A percentile compares a stretch with the other conserved stretches of the same genome.
phyloP scores from a whole-genome alignment of 1,140 invertebrate species.

The Aphelinus certus region DNA sequence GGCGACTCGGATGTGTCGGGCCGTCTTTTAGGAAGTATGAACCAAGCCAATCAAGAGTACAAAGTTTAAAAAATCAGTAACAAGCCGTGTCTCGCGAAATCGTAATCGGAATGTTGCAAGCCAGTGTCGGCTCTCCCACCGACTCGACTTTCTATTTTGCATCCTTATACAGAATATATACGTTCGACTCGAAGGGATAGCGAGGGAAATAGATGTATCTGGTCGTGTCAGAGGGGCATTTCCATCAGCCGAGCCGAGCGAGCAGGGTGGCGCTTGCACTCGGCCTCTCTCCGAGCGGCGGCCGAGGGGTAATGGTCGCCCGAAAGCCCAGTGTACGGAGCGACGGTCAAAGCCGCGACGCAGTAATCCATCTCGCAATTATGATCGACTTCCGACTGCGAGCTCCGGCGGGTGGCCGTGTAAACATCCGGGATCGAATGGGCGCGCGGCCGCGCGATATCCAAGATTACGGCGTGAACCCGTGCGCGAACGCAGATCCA shows the following conservation, averaged over 20 bases:
- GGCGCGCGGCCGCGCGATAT: background rate
- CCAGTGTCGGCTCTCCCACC: no score
- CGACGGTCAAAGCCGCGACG: background rate
- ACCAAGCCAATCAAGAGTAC: no score
- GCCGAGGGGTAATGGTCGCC: background rate
- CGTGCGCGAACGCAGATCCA: background rate
- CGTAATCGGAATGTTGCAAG: no score
- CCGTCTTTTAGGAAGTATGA: no score
- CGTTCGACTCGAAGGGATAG: no score
- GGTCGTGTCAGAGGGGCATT: background rate
- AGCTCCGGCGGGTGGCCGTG: background rate
- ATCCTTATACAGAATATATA: no score
- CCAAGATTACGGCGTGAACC: background rate
- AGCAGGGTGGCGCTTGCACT: background rate
- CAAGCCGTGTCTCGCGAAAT: no score
- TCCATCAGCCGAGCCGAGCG: background rate
- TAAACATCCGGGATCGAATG: conserved; percentile 14
- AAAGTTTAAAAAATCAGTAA: no score
- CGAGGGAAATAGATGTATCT: no score
- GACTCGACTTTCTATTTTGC: no score
- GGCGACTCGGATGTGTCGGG: no score
- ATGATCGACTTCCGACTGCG: conserved; percentile 24
- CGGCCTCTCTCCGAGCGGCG: no score
- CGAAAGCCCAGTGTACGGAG: background rate
- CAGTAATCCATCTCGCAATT: conserved; percentile 25